Evolutionary conservation across 1,140 invertebrate genomes (phyloP).

Genomic region (Laupala kohalensis): DNA sequence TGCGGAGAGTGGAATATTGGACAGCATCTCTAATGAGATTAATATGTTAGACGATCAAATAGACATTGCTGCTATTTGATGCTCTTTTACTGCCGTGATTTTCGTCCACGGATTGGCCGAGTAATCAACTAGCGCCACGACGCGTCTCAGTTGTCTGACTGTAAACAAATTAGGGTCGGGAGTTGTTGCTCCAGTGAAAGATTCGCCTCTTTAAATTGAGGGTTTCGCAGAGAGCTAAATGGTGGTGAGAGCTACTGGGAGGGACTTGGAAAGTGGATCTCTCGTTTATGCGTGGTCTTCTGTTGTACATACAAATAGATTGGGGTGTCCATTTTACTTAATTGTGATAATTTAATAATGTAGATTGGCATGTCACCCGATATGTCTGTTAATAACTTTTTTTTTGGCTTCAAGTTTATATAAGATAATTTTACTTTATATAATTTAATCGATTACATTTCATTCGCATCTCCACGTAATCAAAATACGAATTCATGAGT

Average conservation of each 20-base stretch:
- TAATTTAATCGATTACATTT: too few relatives aligned
- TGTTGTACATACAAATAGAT: too few relatives aligned
- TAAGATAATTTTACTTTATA: too few relatives aligned
- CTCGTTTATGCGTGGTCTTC: too few relatives aligned
- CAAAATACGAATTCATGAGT: too few relatives aligned
- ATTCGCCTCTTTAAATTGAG: not conserved
- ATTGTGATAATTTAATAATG: too few relatives aligned
- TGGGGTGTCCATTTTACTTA: too few relatives aligned
- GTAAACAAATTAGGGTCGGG: not conserved
- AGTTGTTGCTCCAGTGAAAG: not conserved
- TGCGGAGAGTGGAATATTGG: not conserved
- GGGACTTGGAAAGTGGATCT: too few relatives aligned
- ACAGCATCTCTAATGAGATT: not conserved
- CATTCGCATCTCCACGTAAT: too few relatives aligned
- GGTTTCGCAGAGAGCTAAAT: not conserved
- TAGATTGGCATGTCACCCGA: too few relatives aligned
- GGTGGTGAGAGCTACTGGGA: not conserved
- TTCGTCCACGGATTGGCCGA: not conserved
- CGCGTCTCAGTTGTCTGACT: not conserved
- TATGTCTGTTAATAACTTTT: too few relatives aligned
- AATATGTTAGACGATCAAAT: not conserved
- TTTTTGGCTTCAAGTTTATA: too few relatives aligned
- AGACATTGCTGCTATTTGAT: not conserved
- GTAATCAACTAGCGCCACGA: not conserved
- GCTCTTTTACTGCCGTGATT: not conserved